Evolutionary conservation across 2,888 invertebrate species (phyloP).

Genomic region (Allolobophora icterica): DNA sequence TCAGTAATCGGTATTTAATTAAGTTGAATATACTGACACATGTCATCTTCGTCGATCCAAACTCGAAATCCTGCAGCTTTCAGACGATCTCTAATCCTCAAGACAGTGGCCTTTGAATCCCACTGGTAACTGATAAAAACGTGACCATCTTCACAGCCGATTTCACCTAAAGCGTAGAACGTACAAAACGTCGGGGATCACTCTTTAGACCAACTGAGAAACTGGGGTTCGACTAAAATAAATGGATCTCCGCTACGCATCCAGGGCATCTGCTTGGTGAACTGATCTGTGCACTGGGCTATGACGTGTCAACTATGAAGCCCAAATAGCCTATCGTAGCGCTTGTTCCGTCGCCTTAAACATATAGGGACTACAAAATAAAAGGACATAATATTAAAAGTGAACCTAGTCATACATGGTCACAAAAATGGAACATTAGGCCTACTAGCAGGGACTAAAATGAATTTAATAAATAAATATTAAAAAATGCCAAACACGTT

Average conservation of each 20-base stretch:
- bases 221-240: not conserved
- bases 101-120: conserved; percentile 53
- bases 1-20: too few relatives aligned
- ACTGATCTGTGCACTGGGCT: not conserved
- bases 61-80: conserved; percentile 59
- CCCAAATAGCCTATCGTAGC: not conserved
- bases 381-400: too few relatives aligned
- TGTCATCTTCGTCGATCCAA: conserved; percentile 63
- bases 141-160: conserved; percentile 46
- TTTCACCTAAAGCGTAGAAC: not conserved
- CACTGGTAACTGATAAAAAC: conserved; percentile 61
- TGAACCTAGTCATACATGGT: too few relatives aligned
- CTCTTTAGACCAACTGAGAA: not conserved
- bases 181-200: not conserved
- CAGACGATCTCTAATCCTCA: conserved; percentile 53
- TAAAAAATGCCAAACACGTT: too few relatives aligned
- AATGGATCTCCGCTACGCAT: too few relatives aligned
- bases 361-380: too few relatives aligned
- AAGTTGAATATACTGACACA: conserved; percentile 47
- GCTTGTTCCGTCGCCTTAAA: not conserved
- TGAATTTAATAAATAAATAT: too few relatives aligned
- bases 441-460: too few relatives aligned
- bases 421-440: too few relatives aligned
- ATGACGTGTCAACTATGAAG: not conserved
- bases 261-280: not conserved